These are phyloP conservation scores for Ylistrum balloti DNA, from an alignment of 1,140 invertebrate genomes.

Conservation along the genomic window DNA sequence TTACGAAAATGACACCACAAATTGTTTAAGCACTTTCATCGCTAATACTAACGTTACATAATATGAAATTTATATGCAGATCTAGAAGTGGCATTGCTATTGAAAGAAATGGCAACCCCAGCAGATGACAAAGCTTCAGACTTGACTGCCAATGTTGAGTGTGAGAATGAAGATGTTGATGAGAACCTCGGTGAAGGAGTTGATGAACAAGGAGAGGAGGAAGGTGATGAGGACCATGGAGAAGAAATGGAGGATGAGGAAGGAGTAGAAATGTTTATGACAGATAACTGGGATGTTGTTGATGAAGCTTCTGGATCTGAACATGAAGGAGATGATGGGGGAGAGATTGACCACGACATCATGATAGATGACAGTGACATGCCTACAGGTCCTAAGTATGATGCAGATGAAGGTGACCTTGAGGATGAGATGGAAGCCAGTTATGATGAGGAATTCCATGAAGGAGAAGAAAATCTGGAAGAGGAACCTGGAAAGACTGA, in stretches of 20 bases:
- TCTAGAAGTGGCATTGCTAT: not conserved
- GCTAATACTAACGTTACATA: no score
- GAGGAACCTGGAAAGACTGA: not conserved
- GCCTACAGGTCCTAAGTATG: slow-evolving; percentile 12
- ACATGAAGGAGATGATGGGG: not conserved
- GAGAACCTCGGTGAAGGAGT: not conserved
- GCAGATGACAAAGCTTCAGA: not conserved
- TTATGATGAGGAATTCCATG: not conserved
- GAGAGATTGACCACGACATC: not conserved
- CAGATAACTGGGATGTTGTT: slow-evolving; percentile 21
- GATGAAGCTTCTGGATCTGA: slow-evolving; percentile 6
- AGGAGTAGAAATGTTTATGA: slow-evolving; percentile 7
- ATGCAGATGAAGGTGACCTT: not conserved
- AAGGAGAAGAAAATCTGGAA: not conserved
- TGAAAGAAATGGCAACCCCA: not conserved
- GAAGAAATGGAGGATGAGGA: slow-evolving; percentile 16
- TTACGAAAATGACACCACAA: no score
- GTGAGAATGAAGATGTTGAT: not conserved
- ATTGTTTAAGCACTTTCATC: no score
- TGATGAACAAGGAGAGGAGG: not conserved
- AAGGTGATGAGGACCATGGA: not conserved
- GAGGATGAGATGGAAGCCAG: not conserved
- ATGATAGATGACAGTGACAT: not conserved
- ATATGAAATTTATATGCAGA: not conserved
- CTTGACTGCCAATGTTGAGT: not conserved